Evolutionary conservation across 2,888 invertebrate species (phyloP).

Genomic region (Sminthurinus aureus): DNA sequence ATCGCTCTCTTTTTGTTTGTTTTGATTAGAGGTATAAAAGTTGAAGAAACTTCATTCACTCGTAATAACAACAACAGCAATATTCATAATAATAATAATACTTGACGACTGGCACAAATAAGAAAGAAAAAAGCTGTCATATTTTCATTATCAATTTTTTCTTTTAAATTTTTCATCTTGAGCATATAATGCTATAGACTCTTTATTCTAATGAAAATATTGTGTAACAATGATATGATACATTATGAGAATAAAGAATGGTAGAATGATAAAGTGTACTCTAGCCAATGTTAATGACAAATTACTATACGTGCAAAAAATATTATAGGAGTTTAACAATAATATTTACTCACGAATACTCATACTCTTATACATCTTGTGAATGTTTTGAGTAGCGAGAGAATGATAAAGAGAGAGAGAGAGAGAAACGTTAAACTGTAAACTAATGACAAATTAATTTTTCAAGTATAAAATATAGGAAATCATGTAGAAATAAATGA

Average conservation of each 20-base stretch:
- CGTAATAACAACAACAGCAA: too few relatives aligned
- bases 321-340: neutral
- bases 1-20: neutral
- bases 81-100: too few relatives aligned
- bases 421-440: neutral
- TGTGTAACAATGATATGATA: too few relatives aligned
- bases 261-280: too few relatives aligned
- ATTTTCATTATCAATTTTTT: too few relatives aligned
- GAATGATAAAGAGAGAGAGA: neutral
- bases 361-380: neutral
- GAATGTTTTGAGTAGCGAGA: neutral
- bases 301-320: neutral
- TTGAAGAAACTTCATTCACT: too few relatives aligned
- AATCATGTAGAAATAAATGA: neutral
- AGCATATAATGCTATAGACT: too few relatives aligned
- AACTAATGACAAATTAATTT: constrained; percentile 4
- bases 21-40: neutral
- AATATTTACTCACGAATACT: neutral
- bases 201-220: too few relatives aligned
- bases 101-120: too few relatives aligned
- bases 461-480: neutral
- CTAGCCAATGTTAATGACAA: neutral
- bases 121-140: too few relatives aligned
- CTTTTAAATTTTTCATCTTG: too few relatives aligned
- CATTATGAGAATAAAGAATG: too few relatives aligned